A percentile compares a stretch with the other conserved stretches of the same genome.
Conservation (phyloP, 1,140 invertebrate species). For the Geopemphigus sp. region DNA sequence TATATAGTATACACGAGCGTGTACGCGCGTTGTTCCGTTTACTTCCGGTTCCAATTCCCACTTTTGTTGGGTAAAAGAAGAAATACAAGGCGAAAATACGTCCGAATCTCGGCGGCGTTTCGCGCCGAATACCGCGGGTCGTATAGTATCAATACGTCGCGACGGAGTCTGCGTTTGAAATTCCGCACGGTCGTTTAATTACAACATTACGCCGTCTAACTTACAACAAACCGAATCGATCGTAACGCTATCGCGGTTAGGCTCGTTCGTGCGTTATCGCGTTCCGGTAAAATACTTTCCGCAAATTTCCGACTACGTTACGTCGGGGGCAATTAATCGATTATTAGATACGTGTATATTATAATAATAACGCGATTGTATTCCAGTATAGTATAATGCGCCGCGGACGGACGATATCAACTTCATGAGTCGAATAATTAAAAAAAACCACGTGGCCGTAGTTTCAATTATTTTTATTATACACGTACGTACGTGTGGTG, state of each 20-base stretch:
- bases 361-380: neutral
- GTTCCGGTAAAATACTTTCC: neutral
- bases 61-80: neutral
- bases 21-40: constrained; percentile 20
- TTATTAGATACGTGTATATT: no score
- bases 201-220: neutral
- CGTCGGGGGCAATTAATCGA: no score
- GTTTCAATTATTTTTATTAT: neutral
- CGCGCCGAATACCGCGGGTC: neutral
- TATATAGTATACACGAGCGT: neutral
- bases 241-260: neutral
- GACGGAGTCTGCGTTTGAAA: neutral
- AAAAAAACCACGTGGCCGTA: neutral
- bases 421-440: neutral
- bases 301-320: neutral
- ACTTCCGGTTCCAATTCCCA: constrained; percentile 46
- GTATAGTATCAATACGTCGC: neutral
- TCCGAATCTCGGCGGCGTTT: neutral
- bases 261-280: neutral
- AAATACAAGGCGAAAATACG: neutral
- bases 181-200: neutral
- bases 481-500: no score
- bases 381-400: neutral
- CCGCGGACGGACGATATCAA: neutral
- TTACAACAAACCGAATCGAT: neutral